These are phyloP conservation scores for Drosophila gaucha DNA, from an alignment of 2,888 invertebrate genomes.

Conservation along the genomic window DNA sequence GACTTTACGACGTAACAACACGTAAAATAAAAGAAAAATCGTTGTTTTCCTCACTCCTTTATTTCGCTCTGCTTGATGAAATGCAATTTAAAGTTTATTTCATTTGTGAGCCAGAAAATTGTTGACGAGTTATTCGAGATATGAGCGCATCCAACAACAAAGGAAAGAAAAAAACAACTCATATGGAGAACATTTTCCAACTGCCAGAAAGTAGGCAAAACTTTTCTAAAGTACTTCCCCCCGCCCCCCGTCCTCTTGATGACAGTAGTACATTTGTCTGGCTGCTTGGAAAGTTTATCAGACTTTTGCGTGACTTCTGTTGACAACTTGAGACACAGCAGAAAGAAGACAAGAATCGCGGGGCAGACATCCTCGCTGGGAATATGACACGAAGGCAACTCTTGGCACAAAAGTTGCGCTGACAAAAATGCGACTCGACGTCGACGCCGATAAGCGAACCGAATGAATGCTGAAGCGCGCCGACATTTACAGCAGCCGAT, in stretches of 20 bases:
- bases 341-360: neutral
- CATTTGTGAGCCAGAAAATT: constrained; percentile 48
- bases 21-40: constrained; percentile 27
- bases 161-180: constrained; percentile 10
- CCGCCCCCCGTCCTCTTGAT: neutral
- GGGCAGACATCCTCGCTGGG: constrained; percentile 8
- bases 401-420: constrained; percentile 57
- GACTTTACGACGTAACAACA: constrained; percentile 52
- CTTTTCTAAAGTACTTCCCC: constrained; percentile 6
- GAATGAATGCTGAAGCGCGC: constrained; percentile 54
- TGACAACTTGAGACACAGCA: constrained; percentile 68
- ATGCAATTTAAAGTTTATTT: constrained; percentile 73
- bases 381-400: constrained; percentile 54
- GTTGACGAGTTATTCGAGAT: constrained; percentile 58
- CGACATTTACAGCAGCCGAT: constrained; percentile 48
- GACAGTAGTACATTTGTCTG: constrained; percentile 63
- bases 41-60: neutral
- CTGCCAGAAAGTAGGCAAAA: constrained; percentile 55
- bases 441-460: constrained; percentile 64
- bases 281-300: constrained; percentile 73
- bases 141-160: constrained; percentile 27
- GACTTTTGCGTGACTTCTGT: constrained; percentile 76
- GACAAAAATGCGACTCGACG: constrained; percentile 60
- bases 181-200: constrained; percentile 29
- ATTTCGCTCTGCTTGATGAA: neutral